Percentiles rank a stretch among this genome's conserved stretches.
These are phyloP conservation scores for Aricia artaxerxes DNA, from an alignment of 2,888 invertebrate genomes.

Conservation along the genomic window DNA sequence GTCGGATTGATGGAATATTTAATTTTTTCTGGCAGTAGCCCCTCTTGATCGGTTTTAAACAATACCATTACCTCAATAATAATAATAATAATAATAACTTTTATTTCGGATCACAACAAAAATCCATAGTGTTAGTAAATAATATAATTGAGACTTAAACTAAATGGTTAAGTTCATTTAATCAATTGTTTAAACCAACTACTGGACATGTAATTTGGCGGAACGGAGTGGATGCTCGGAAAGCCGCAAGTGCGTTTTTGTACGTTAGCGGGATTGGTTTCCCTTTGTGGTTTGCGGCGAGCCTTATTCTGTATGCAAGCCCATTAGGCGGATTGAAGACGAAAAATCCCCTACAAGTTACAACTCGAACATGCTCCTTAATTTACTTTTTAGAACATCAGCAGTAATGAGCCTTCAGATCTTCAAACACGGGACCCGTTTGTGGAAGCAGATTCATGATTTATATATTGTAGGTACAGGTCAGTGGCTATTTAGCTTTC, in stretches of 20 bases:
- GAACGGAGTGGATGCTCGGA: not conserved
- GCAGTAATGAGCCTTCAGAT: not conserved
- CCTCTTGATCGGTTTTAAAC: too few relatives aligned
- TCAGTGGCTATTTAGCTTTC: not conserved
- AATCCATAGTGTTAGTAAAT: too few relatives aligned
- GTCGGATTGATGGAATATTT: too few relatives aligned
- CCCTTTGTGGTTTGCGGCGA: constrained; percentile 23
- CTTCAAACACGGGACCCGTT: not conserved
- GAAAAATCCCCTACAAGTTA: constrained; percentile 21
- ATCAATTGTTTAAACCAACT: not conserved
- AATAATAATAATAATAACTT: too few relatives aligned
- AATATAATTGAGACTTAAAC: too few relatives aligned
- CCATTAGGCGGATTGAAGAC: constrained; percentile 25
- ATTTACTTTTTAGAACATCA: not conserved
- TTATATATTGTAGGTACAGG: not conserved
- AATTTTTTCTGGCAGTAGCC: too few relatives aligned
- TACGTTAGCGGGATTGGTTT: constrained; percentile 19
- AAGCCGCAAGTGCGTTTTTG: not conserved
- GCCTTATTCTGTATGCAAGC: not conserved
- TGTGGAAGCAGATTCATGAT: not conserved
- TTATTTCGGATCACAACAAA: too few relatives aligned
- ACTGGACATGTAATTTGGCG: not conserved
- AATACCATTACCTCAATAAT: too few relatives aligned
- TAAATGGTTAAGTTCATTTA: not conserved
- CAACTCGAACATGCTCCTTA: not conserved